Percentiles rank a stretch among this genome's conserved stretches.
Conservation (phyloP, 2,113 vertebrate genomes). For the Elanoides forficatus region DNA sequence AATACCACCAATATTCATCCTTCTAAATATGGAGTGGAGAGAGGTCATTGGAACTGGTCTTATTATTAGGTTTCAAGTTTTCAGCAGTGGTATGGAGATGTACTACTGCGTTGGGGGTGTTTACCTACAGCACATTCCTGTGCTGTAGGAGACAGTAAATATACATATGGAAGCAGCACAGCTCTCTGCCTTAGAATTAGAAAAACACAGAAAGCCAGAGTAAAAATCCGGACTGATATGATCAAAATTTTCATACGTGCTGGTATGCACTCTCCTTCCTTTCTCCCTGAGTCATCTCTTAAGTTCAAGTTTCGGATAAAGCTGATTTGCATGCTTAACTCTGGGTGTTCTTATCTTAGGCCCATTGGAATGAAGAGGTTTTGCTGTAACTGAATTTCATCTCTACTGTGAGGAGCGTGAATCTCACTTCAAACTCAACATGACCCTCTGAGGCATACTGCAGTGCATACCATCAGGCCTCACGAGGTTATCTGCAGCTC, state of each 20-base stretch:
- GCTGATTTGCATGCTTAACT: background rate
- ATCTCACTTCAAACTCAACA: slow-evolving; percentile 30
- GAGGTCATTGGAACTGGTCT: background rate
- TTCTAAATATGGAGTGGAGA: background rate
- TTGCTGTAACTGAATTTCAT: background rate
- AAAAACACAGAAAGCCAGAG: background rate
- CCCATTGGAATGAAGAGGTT: background rate
- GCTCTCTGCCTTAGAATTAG: background rate
- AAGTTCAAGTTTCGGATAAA: background rate
- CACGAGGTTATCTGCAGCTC: slow-evolving; percentile 13
- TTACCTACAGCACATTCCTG: background rate
- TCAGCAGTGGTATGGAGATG: background rate
- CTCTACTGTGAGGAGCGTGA: background rate
- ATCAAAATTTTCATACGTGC: background rate
- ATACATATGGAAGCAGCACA: background rate
- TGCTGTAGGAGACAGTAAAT: background rate
- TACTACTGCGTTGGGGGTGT: background rate
- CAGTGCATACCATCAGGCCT: background rate
- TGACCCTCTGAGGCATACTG: slow-evolving; percentile 1
- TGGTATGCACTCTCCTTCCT: background rate
- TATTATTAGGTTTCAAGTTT: background rate
- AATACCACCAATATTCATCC: background rate
- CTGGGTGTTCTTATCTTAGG: background rate
- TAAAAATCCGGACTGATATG: background rate
- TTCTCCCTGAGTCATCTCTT: background rate